Percentiles rank a stretch among this genome's conserved stretches.
phyloP scores from a whole-genome alignment of 2,888 invertebrate species.

The Drymonia ruficornis region DNA sequence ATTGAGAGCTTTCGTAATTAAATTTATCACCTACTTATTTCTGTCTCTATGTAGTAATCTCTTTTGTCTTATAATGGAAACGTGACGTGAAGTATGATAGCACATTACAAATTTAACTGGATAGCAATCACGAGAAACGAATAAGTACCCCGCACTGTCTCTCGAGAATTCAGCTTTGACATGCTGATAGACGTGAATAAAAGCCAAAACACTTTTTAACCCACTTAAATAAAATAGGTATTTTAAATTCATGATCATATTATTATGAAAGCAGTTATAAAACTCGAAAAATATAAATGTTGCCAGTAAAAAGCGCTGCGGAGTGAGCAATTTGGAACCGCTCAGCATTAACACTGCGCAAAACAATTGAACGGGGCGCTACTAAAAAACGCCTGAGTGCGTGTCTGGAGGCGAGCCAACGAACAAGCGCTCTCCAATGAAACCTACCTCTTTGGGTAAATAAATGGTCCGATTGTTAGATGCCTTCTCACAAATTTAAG shows the following conservation, averaged over 20 bases:
- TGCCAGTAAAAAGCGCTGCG: not conserved
- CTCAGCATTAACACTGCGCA: conserved; percentile 30
- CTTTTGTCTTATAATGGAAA: too few relatives aligned
- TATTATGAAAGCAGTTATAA: not conserved
- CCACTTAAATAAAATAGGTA: too few relatives aligned
- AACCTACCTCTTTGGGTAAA: conserved; percentile 27
- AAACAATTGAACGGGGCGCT: conserved; percentile 31
- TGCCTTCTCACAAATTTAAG: not conserved
- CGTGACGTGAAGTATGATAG: not conserved
- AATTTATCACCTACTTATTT: conserved; percentile 1
- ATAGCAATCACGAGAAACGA: not conserved
- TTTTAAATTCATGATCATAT: too few relatives aligned
- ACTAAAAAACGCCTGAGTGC: conserved; percentile 34
- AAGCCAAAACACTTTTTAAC: too few relatives aligned
- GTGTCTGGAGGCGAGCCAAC: conserved; percentile 32
- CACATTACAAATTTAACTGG: not conserved
- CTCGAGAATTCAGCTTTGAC: too few relatives aligned
- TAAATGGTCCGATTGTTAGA: conserved; percentile 22
- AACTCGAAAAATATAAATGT: not conserved
- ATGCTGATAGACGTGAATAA: too few relatives aligned
- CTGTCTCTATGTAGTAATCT: not conserved
- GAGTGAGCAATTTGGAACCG: conserved; percentile 14
- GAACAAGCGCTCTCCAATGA: conserved; percentile 19
- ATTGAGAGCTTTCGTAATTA: not conserved
- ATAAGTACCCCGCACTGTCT: not conserved